Conservation (phyloP, 2,888 invertebrate genomes). For the Drosophila macrothrix region DNA sequence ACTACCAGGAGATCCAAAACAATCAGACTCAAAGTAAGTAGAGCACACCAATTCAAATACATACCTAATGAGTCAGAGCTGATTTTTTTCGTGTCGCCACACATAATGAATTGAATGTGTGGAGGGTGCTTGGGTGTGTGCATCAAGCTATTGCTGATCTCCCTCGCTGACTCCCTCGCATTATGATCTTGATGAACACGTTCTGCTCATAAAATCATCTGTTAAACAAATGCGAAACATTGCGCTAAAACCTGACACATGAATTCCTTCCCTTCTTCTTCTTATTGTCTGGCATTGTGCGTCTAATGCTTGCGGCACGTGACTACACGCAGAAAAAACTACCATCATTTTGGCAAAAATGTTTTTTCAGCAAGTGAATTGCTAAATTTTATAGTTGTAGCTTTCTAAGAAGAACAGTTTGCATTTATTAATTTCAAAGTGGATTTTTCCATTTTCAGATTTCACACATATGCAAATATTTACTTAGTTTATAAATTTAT, state of each 20-base stretch:
- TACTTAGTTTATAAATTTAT: background rate
- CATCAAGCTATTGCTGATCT: slow-evolving; percentile 1
- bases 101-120: slow-evolving; percentile 22
- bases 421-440: background rate
- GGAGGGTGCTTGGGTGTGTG: background rate
- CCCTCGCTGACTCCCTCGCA: slow-evolving; percentile 18
- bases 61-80: background rate
- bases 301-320: slow-evolving; percentile 12
- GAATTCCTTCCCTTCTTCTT: background rate
- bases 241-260: slow-evolving; percentile 24
- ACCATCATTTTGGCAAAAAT: background rate
- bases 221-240: slow-evolving; percentile 59
- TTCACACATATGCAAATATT: background rate
- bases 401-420: background rate
- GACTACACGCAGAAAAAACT: background rate
- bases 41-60: background rate
- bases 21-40: slow-evolving; percentile 53
- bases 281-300: slow-evolving; percentile 31
- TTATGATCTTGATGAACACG: slow-evolving; percentile 74
- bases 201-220: slow-evolving; percentile 72
- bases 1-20: slow-evolving; percentile 14
- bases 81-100: slow-evolving; percentile 41
- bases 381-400: background rate
- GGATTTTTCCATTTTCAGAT: background rate
- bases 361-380: background rate